These are phyloP conservation scores for Prochilodus magdalenae DNA, from an alignment of 2,113 vertebrate species.

Conservation along the genomic window DNA sequence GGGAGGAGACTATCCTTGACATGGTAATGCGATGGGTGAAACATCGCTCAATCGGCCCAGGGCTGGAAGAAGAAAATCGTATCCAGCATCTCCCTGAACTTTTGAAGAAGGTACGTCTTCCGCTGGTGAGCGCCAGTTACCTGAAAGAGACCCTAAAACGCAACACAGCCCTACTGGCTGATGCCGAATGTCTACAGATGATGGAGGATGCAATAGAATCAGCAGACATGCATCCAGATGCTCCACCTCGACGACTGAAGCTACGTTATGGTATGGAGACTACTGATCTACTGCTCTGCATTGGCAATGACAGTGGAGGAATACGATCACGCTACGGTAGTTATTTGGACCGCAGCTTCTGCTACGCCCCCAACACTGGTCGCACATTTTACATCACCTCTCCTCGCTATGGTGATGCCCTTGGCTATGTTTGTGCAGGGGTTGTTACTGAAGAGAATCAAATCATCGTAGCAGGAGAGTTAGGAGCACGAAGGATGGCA, in stretches of 20 bases:
- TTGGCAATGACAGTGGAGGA: conserved; percentile 89
- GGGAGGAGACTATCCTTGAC: conserved; percentile 93
- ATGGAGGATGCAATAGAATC: conserved; percentile 71
- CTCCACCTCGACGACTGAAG: conserved; percentile 77
- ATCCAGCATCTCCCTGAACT: conserved; percentile 82
- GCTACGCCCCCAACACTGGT: conserved; percentile 82
- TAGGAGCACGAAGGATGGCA: conserved; percentile 82
- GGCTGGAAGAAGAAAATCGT: conserved; percentile 70
- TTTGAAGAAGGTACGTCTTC: conserved; percentile 87
- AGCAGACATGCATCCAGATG: conserved; percentile 71
- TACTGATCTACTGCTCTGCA: conserved; percentile 90
- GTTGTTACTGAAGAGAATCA: conserved; percentile 90
- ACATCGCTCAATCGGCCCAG: conserved; percentile 58
- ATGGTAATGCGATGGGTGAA: conserved; percentile 91
- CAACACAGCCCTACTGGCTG: conserved; percentile 84
- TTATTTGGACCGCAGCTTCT: conserved; percentile 92
- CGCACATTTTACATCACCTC: conserved; percentile 93
- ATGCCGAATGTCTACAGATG: conserved; percentile 81
- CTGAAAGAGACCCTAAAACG: conserved; percentile 84
- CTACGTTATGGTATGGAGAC: conserved; percentile 97
- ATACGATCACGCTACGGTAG: conserved; percentile 87
- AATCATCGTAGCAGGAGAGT: conserved; percentile 91
- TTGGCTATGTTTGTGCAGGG: conserved; percentile 87
- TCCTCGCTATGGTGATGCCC: conserved; percentile 88
- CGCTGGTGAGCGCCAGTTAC: conserved; percentile 83